Evolutionary conservation across 1,140 invertebrate species (phyloP), one percentile per base, ranked within the genome.

Genomic region (Meloidogyne floridensis): DNA sequence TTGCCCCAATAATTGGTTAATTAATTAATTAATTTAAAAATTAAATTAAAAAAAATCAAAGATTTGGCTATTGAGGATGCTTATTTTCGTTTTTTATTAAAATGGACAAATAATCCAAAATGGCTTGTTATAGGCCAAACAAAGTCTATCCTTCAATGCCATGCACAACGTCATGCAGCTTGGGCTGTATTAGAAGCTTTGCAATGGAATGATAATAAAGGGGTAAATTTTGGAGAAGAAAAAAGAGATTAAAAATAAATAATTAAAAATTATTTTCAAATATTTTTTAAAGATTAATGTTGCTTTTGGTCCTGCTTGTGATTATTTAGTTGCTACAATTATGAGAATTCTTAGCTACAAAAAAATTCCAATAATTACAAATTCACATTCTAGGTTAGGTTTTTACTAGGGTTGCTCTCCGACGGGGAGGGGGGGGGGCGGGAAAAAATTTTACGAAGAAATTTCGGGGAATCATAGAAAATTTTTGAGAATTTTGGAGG

Each of bases 121-220:
- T 87, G 86, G 86, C 84, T 87, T 10, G 54, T 79, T 70, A 83
- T 87, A n/a, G 59, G 59, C 6, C 56, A 77, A 43, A 80, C 65
- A 72, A 72, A 76, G 18, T 81, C 86, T 13, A 83, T 87, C 53
- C 75, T 77, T 10, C 80, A 87, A 73, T 87, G 86, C 42, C 78
- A 87, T 42, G 87, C 85, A 54, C 86, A 87, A 69, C 83, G 87
- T 15, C 18, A 56, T 1, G 87, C 87, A 13, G 86, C 86, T 18
- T 87, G 86, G 86, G 87, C 86, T 13, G 84, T 84, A 13, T 70
- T 87, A n/a, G 86, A 86, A 65, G 84, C 86, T 20, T 56, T 83
- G 5, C 71, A 86, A 70, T 86, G 86, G 86, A 87, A 86, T 42
- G 86, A 86, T 81, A 86, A 86, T 18, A 81, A 75, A 8, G 85